Base-by-base conservation (phyloP, 2,888 invertebrate genomes). In the Caenorhabditis uteleia region DNA sequence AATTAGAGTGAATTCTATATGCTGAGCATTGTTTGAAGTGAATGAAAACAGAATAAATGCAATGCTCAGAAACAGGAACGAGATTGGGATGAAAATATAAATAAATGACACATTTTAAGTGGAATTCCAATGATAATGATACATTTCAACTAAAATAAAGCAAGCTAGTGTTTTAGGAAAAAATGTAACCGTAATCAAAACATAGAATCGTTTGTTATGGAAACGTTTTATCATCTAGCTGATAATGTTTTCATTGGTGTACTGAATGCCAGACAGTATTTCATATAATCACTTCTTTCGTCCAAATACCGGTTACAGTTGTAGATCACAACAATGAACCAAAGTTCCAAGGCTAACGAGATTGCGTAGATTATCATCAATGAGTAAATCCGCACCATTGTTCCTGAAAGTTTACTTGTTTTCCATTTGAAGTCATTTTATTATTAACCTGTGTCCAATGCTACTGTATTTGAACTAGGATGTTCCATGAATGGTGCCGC, bases 221-320 rank as follows among this genome's bases (percentile, higher is more conserved):
- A 4, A 40, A 34, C 34, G 7, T 20, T 4, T 20, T 16, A 10
- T 26, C 18, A 64, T 57, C 73, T 49, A 4, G 74, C 70, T 8
- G 76, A 74, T 14, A 82, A 70, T 8, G 80, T 80, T 51, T 82
- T 80, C 77, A 82, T 76, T 0, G 82, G 82, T n/a, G 79, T 82
- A 33, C 75, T 74, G 58, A 82, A 82, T 23, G 82, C 79, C 14
- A 82, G 59, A 50, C 82, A 82, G 60, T 82, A 82, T 43, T 73
- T 71, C 81, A 82, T 82, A 67, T 82, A 82, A 27, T 70, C 67
- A 26, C 74, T 72, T 12, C 82, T 64, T 47, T 82, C 82, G 25
- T 74, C 75, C 31, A 82, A 61, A 51, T 82, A 82, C 36, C 74
- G 64, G 48, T 81, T 71, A 62, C 79, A 80, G 44, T 77, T 74